Conservation (phyloP, 1,140 invertebrate species). For the Drosophila tropicalis region DNA sequence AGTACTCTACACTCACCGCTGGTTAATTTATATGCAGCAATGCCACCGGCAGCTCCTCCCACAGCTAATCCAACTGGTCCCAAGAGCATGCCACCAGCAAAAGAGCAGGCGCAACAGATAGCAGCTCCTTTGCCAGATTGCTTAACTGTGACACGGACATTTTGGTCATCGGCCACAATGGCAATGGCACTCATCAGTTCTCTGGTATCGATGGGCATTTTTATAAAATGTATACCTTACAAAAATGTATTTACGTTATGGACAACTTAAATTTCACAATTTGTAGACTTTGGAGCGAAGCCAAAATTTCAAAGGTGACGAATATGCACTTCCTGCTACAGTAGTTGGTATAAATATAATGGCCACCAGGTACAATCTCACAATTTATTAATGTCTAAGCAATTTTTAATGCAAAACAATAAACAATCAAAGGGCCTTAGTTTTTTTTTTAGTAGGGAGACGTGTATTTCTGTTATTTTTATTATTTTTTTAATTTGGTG, state of each 20-base stretch:
- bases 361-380: neutral
- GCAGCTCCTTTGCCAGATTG: conserved; percentile 75
- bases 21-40: conserved; percentile 75
- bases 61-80: conserved; percentile 75
- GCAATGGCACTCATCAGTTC: conserved; percentile 77
- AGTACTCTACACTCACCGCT: conserved; percentile 50
- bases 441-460: too few relatives aligned
- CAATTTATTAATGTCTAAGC: neutral
- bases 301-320: neutral
- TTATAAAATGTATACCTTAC: conserved; percentile 1
- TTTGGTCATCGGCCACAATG: conserved; percentile 69
- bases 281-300: conserved; percentile 37
- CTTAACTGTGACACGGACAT: conserved; percentile 72
- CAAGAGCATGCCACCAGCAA: conserved; percentile 70
- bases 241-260: conserved; percentile 19
- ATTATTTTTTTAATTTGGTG: too few relatives aligned
- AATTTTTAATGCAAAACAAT: too few relatives aligned
- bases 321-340: neutral
- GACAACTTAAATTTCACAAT: conserved; percentile 20
- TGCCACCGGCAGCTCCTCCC: conserved; percentile 73
- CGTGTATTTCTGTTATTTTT: too few relatives aligned
- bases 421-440: too few relatives aligned
- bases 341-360: too few relatives aligned
- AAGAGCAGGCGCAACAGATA: conserved; percentile 74
- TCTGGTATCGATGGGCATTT: conserved; percentile 75